Base-by-base conservation (phyloP, 2,113 vertebrate genomes). In the Chascanopsetta lugubris region DNA sequence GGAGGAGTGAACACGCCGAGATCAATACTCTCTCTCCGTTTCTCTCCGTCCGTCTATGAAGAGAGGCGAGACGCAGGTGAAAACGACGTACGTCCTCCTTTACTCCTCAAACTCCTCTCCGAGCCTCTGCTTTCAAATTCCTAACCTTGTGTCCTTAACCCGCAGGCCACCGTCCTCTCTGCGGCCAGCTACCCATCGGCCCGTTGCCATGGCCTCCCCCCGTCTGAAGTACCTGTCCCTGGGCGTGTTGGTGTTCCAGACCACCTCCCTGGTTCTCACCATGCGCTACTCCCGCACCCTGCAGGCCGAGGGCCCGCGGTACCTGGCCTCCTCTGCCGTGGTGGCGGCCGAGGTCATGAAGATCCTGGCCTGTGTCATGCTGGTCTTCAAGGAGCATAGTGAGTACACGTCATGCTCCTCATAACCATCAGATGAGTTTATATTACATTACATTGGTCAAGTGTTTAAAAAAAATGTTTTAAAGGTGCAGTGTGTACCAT, bases 241-340 rank as follows among this genome's bases (percentile, higher is more conserved):
- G 91, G 93, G 96, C 59, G 94, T 99, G 85, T 90, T 99, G 91
- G 97, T 99, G 72, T 96, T 98, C 87, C 97, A 99, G 92, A 99
- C 97, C 66, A 99, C 97, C 18, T 95, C 95, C 65, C 91, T 99
- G 89, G 97, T 99, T 69, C 91, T 99, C 73, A 98, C 96, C 34
- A 98, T 99, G 97, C 95, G 97, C 40, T 98, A 96, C 85, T 99
- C 97, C 61, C 95, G 97, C 54, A 99, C 96, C 1, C 87, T 97
- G 73, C 96, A 94, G 85, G 94, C 94, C 22, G 97, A 99, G 13
- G 97, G 96, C 24, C 96, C 96, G 5, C 95, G 96, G 15, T 99
- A 99, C 88, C 91, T 99, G 30, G 96, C 97, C 57, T 99, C 97
- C 42, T 98, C 97, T 6, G 97, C 97, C 2, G 97, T 99, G 75